phyloP scores from a whole-genome alignment of 2,888 invertebrate species.

The Cynaeus angustus region DNA sequence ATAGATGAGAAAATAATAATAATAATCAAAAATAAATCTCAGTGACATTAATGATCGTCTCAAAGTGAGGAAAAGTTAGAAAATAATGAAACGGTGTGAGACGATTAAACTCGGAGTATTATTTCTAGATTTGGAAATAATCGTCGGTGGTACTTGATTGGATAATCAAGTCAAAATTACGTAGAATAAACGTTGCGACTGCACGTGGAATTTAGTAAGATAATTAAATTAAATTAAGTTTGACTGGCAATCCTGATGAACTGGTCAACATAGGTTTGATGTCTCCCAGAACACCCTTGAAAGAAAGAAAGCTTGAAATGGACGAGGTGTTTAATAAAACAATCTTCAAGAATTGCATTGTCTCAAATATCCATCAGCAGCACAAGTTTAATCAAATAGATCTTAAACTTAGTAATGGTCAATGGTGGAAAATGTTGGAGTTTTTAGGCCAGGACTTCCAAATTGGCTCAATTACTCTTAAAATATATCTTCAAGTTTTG shows the following conservation, averaged over 20 bases:
- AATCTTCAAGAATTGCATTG: constrained; percentile 34
- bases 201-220: too few relatives aligned
- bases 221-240: too few relatives aligned
- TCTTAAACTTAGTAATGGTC: constrained; percentile 34
- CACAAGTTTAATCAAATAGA: constrained; percentile 25
- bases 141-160: too few relatives aligned
- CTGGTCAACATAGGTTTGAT: constrained; percentile 34
- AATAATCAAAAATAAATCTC: too few relatives aligned
- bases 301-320: constrained; percentile 29
- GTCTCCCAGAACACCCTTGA: constrained; percentile 30
- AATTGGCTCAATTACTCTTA: constrained; percentile 33
- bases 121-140: too few relatives aligned
- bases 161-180: too few relatives aligned
- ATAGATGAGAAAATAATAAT: too few relatives aligned
- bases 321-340: constrained; percentile 32
- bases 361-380: constrained; percentile 32
- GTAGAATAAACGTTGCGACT: too few relatives aligned
- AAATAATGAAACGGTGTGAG: too few relatives aligned
- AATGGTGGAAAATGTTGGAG: constrained; percentile 33
- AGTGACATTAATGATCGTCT: too few relatives aligned
- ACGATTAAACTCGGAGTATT: too few relatives aligned
- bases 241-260: constrained; percentile 32
- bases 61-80: too few relatives aligned
- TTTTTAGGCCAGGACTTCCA: constrained; percentile 33
- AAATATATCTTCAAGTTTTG: constrained; percentile 33